Evolutionary conservation across 2,113 vertebrate genomes (phyloP).

Genomic region (Benitochromis conjunctus): DNA sequence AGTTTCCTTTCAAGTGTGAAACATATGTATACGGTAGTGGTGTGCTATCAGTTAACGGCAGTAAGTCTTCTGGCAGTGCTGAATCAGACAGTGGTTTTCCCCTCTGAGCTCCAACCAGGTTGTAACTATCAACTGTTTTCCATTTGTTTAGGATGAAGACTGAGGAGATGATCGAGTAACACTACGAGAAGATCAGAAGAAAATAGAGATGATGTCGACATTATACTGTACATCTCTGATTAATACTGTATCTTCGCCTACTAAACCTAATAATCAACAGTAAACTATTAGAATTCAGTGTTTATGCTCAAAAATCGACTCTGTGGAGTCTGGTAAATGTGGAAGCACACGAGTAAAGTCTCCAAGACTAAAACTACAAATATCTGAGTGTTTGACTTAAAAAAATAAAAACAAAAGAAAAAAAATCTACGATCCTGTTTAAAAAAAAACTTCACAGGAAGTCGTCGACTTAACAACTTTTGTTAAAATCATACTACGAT

Average conservation of each 20-base stretch:
- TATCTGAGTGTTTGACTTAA: conserved; percentile 20
- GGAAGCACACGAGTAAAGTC: conserved; percentile 25
- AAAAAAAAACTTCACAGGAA: conserved; percentile 24
- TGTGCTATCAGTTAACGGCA: conserved; percentile 61
- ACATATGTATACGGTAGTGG: conserved; percentile 23
- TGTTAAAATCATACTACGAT: conserved; percentile 18
- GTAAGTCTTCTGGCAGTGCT: conserved; percentile 60
- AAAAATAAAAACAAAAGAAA: neutral
- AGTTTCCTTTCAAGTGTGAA: conserved; percentile 55
- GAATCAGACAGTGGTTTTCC: conserved; percentile 16
- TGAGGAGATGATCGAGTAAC: neutral
- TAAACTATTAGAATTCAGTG: conserved; percentile 31
- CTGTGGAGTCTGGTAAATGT: neutral
- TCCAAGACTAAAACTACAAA: conserved; percentile 11
- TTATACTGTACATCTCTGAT: conserved; percentile 2
- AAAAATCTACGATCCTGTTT: conserved; percentile 8
- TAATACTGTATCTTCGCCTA: conserved; percentile 18
- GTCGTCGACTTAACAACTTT: conserved; percentile 20
- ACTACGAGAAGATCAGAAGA: neutral
- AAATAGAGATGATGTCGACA: conserved; percentile 17
- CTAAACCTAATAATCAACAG: conserved; percentile 27
- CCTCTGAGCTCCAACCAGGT: neutral
- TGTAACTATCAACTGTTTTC: neutral
- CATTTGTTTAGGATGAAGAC: neutral
- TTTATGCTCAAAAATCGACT: conserved; percentile 12